Evolutionary conservation across 2,797 vertebrate species (phyloP).

Genomic region (Onychomys torridus): DNA sequence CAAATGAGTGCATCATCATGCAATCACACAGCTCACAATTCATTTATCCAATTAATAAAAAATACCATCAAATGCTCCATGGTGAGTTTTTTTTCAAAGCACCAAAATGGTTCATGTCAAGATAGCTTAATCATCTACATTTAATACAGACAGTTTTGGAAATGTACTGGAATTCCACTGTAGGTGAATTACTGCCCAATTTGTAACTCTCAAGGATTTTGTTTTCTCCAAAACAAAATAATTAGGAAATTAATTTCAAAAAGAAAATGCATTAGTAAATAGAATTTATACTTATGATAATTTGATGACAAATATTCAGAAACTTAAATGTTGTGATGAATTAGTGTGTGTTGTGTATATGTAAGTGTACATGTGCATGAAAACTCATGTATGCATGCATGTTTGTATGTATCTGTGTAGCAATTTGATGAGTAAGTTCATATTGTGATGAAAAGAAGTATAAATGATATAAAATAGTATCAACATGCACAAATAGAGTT

Average conservation of each 20-base stretch:
- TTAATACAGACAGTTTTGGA: constrained; percentile 74
- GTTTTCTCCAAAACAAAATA: constrained; percentile 26
- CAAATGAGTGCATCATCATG: constrained; percentile 94
- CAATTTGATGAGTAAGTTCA: not conserved
- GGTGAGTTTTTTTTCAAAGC: constrained; percentile 88
- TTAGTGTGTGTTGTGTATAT: not conserved
- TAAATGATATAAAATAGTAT: not conserved
- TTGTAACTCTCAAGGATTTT: not conserved
- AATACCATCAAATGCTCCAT: constrained; percentile 94
- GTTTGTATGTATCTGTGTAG: not conserved
- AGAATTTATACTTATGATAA: not conserved
- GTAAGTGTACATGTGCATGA: not conserved
- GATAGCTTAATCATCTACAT: constrained; percentile 86
- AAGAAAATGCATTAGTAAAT: constrained; percentile 10
- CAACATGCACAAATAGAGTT: not conserved
- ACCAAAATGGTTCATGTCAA: constrained; percentile 86
- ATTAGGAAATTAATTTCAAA: not conserved
- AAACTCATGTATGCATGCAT: not conserved
- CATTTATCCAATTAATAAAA: constrained; percentile 99
- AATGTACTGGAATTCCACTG: constrained; percentile 64
- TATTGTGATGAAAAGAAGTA: not conserved
- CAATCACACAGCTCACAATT: constrained; percentile 96
- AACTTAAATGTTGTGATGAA: not conserved
- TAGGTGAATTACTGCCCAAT: constrained; percentile 5
- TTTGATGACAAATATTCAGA: constrained; percentile 9